A percentile compares a stretch with the other conserved stretches of the same genome.
Evolutionary conservation across 2,113 vertebrate genomes (phyloP).

Genomic region (Poecile atricapillus): DNA sequence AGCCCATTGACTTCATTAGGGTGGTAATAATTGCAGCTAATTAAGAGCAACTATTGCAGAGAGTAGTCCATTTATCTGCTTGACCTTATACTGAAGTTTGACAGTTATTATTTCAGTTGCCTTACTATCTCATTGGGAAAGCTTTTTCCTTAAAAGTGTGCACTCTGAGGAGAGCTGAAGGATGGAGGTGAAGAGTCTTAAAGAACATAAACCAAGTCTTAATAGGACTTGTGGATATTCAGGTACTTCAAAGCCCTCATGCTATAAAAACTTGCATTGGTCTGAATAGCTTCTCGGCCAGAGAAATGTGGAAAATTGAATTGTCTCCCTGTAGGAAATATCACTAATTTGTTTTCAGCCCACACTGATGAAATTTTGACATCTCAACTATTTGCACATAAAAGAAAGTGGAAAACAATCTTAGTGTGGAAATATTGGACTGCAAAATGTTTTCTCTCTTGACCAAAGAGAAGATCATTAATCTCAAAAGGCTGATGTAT

Average conservation of each 20-base stretch:
- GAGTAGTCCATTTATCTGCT: not conserved
- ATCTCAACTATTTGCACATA: not conserved
- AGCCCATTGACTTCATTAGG: not conserved
- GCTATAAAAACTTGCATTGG: not conserved
- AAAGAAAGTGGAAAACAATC: not conserved
- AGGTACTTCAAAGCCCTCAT: not conserved
- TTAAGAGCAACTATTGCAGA: not conserved
- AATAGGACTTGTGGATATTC: not conserved
- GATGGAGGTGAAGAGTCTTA: not conserved
- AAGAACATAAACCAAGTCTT: not conserved
- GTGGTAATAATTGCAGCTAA: not conserved
- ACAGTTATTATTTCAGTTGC: not conserved
- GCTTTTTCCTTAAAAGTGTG: not conserved
- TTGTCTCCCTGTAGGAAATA: not conserved
- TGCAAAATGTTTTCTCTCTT: not conserved
- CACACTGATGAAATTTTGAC: not conserved
- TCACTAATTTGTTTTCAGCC: not conserved
- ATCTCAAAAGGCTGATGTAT: not conserved
- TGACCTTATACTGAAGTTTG: accelerated
- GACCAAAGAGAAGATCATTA: not conserved
- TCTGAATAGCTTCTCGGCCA: not conserved
- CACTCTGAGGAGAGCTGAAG: not conserved
- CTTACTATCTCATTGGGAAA: not conserved
- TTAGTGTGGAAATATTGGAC: not conserved
- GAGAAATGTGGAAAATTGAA: not conserved